Evolutionary conservation across 1,140 invertebrate genomes (phyloP), one percentile per base, ranked within the genome.

Genomic region (Steinernema feltiae): DNA sequence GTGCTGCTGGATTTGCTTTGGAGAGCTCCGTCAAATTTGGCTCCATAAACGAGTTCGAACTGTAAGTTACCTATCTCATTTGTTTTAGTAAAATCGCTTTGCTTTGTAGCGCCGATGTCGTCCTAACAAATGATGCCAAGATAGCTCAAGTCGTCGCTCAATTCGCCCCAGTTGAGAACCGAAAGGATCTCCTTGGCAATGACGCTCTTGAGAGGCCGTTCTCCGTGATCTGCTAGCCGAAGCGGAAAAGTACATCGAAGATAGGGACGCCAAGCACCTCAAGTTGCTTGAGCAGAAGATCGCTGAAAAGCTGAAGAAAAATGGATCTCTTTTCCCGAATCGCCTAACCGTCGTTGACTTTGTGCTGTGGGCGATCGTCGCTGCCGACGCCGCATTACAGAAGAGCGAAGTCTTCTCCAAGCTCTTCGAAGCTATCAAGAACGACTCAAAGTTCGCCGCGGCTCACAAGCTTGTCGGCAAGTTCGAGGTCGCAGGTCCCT

Each of bases 1-100:
- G 27, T 12, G 69, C 63, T 17, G 76, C 70, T 15, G 77, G 74
- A 32, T 78, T 78, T 21, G 29, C 30, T 1, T 17, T 70, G 0
- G 53, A 76, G 17, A 31, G 35, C 12, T 71, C 77, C 1, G 53
- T 78, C 1, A 27, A 72, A 18, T 63, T 78, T 29, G 12, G 35
- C 7, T 18, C 7, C 7, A 41, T 7, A 18, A 41, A 41, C 35
- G 35, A 41, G 35, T 18, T 41, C 35, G 35, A 41, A 18, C 7
- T 41, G 7, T 7, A 41, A 41, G 35, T n/a, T n/a, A n/a, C n/a
- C n/a, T n/a, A n/a, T n/a, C n/a, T n/a, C n/a, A n/a, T n/a, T n/a
- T n/a, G n/a, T n/a, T n/a, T n/a, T n/a, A n/a, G n/a, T n/a, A n/a
- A n/a, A n/a, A n/a, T n/a, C n/a, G n/a, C n/a, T n/a, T n/a, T n/a